phyloP scores from a whole-genome alignment of 2,113 vertebrate genomes.

The Triplophysa tibetana region DNA sequence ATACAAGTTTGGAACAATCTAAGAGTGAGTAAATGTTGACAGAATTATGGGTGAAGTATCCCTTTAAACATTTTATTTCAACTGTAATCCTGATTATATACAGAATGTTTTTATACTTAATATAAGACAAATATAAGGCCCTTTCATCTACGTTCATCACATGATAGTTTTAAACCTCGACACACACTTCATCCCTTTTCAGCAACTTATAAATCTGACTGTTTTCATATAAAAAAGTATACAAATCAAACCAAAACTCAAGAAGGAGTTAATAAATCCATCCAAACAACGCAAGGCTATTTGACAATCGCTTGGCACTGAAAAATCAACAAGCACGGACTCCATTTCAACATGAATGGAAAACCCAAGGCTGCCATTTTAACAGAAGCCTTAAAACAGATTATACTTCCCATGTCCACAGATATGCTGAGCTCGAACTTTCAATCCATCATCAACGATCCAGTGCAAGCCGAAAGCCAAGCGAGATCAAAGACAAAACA shows the following conservation, averaged over 20 bases:
- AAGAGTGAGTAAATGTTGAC: too few species aligned
- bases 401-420: slow-evolving; percentile 61
- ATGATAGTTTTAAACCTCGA: neutral
- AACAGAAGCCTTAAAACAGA: neutral
- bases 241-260: slow-evolving; percentile 5
- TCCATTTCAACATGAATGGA: slow-evolving; percentile 3
- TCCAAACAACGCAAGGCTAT: neutral
- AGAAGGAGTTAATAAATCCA: slow-evolving; percentile 5
- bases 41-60: too few species aligned
- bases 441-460: neutral
- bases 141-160: neutral
- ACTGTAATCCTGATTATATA: too few species aligned
- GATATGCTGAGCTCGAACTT: neutral
- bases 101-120: too few species aligned
- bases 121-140: too few species aligned
- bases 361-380: slow-evolving; percentile 26
- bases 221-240: neutral
- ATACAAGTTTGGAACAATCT: too few species aligned
- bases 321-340: slow-evolving; percentile 7
- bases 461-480: neutral
- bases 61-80: too few species aligned
- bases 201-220: slow-evolving; percentile 4
- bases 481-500: neutral
- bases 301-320: slow-evolving; percentile 1
- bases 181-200: neutral